These are phyloP conservation scores for Eupithecia exiguata DNA, from an alignment of 2,888 invertebrate species.

Conservation along the genomic window DNA sequence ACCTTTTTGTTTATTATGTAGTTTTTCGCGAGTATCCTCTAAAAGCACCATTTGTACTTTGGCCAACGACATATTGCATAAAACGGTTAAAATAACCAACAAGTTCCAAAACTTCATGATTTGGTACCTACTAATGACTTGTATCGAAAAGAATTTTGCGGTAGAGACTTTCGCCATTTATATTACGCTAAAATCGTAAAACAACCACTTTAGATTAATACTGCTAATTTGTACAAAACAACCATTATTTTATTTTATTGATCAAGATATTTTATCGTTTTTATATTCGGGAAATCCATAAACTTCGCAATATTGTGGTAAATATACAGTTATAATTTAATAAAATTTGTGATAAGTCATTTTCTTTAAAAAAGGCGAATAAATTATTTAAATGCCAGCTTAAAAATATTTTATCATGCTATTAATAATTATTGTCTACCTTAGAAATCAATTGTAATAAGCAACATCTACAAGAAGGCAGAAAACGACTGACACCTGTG, in stretches of 20 bases:
- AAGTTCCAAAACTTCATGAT: neutral
- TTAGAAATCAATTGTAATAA: neutral
- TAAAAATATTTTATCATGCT: neutral
- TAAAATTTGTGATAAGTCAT: neutral
- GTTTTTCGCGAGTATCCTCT: neutral
- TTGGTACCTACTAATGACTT: neutral
- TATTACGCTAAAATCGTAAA: neutral
- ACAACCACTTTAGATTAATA: neutral
- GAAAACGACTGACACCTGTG: neutral
- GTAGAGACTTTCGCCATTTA: neutral
- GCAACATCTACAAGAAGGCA: neutral
- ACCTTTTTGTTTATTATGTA: neutral
- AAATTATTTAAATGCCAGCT: too few species aligned
- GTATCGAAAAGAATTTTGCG: neutral
- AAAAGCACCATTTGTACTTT: neutral
- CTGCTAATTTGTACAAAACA: neutral
- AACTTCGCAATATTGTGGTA: neutral
- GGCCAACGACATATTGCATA: neutral
- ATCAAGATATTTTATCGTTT: neutral
- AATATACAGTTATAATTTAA: neutral
- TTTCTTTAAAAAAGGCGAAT: neutral
- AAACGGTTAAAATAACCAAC: neutral
- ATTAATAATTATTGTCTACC: neutral
- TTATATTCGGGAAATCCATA: neutral
- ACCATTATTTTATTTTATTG: neutral